Base-by-base conservation (phyloP, 1,140 invertebrate species). In the Sycobia sp. region DNA sequence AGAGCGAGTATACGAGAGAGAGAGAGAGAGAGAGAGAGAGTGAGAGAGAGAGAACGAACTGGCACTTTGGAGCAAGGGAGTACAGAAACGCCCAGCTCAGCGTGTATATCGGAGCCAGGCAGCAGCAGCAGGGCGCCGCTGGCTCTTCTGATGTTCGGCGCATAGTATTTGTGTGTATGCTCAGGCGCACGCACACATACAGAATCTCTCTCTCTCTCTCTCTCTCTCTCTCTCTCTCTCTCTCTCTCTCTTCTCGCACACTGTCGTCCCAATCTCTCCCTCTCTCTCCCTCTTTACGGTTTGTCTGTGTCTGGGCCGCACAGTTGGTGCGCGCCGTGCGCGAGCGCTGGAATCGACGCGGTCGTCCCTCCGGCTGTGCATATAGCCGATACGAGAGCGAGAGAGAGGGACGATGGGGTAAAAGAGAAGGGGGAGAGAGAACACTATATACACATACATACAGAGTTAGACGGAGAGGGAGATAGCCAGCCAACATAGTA, bases 301-400 rank as follows among this genome's bases (percentile, higher is more conserved):
- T n/a, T n/a, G 29, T 4, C 29, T 32, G 29, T 32, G 29, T 32
- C 5, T 11, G 29, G 5, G 29, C 5, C 29, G 29, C 29, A 32
- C 29, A n/a, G n/a, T n/a, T n/a, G n/a, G n/a, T n/a, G 3, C 43
- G 18, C 32, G 16, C 27, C 1, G 41, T 18, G 41, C 13, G 29
- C 5, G 47, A 27, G 20, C 27, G 23, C 29, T 50, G 49, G 47
- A 34, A 44, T 46, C 38, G 59, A 64, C 29, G n/a, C n/a, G n/a
- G n/a, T n/a, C n/a, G 55, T 56, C 46, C 27, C 27, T 34, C 27
- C 29, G 46, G 38, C 25, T 32, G 22, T 5, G 25, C 25, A n/a
- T n/a, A n/a, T n/a, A 20, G 47, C 49, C 23, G 20, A 13, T 14
- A 32, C 36, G 25, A 36, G n/a, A 23, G 43, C 22, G n/a, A 25